Conservation (phyloP, 2,113 vertebrate species). For the Malurus elegans region DNA sequence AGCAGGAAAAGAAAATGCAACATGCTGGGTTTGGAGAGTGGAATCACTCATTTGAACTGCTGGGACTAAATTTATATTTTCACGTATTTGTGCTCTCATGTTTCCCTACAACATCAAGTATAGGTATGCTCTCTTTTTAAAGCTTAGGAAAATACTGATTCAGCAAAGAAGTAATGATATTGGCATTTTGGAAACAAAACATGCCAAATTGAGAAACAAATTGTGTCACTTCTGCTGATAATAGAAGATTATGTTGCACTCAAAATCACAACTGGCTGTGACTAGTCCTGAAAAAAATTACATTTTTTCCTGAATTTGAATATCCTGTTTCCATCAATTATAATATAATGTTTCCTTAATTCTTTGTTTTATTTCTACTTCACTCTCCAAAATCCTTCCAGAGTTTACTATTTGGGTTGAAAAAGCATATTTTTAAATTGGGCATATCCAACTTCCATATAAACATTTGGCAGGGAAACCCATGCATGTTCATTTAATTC, state of each 20-base stretch:
- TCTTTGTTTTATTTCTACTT: constrained; percentile 53
- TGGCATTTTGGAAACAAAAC: neutral
- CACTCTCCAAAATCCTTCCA: constrained; percentile 48
- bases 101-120: neutral
- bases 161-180: neutral
- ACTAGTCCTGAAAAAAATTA: neutral
- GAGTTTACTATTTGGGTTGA: constrained; percentile 60
- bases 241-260: neutral
- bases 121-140: neutral
- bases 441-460: constrained; percentile 59
- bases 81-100: neutral
- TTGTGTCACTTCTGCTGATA: neutral
- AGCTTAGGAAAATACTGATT: neutral
- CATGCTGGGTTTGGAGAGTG: neutral
- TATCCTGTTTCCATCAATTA: constrained; percentile 47
- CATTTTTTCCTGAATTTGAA: neutral
- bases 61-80: neutral
- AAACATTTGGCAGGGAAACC: constrained; percentile 65
- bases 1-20: neutral
- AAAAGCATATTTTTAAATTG: constrained; percentile 71
- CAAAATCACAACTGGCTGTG: constrained; percentile 6
- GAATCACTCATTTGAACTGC: neutral
- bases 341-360: constrained; percentile 51
- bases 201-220: constrained; percentile 10
- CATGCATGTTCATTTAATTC: constrained; percentile 69